Evolutionary conservation across 2,113 vertebrate species (phyloP).

Genomic region (Dascyllus trimaculatus): DNA sequence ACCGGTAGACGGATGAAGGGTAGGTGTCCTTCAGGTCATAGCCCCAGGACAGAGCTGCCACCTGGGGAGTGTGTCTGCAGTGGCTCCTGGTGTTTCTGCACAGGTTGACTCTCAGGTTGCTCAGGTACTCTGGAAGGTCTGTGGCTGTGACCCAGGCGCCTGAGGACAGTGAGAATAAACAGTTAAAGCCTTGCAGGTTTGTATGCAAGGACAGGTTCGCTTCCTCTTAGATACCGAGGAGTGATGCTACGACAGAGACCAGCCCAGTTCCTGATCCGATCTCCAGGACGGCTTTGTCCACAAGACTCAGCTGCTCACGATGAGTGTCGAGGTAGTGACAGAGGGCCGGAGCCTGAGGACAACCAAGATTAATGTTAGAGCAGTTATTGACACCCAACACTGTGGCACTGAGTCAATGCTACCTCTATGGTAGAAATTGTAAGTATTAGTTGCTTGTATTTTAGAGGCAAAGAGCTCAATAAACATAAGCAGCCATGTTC

Average conservation of each 20-base stretch:
- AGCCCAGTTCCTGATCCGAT: conserved; percentile 93
- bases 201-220: neutral
- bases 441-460: neutral
- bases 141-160: conserved; percentile 93
- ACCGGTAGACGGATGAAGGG: conserved; percentile 83
- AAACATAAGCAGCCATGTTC: too few relatives aligned
- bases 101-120: conserved; percentile 89
- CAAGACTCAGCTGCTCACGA: conserved; percentile 84
- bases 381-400: neutral
- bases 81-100: conserved; percentile 86
- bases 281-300: conserved; percentile 90
- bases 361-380: neutral
- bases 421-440: neutral
- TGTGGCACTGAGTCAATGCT: neutral
- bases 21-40: conserved; percentile 82
- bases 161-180: conserved; percentile 62
- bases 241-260: conserved; percentile 66
- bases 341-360: conserved; percentile 87
- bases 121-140: conserved; percentile 89
- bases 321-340: conserved; percentile 91
- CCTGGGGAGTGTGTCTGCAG: conserved; percentile 84
- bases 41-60: conserved; percentile 89
- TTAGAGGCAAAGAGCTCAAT: too few relatives aligned
- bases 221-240: conserved; percentile 66
- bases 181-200: neutral